Evolutionary conservation across 2,888 invertebrate species (phyloP).

Genomic region (Cryptus viduatorius): DNA sequence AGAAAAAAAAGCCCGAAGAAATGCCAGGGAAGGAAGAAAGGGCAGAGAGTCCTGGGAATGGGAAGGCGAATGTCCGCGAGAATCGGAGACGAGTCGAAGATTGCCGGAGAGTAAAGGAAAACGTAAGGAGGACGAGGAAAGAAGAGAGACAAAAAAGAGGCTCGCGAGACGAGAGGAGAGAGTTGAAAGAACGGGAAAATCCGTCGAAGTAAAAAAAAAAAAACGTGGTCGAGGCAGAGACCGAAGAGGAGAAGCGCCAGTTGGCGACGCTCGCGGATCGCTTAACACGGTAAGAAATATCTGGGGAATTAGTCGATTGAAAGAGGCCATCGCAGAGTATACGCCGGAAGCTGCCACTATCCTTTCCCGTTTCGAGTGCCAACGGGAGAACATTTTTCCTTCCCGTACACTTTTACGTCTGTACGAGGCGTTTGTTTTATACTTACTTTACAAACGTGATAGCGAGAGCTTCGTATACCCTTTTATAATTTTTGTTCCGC

Average conservation of each 20-base stretch:
- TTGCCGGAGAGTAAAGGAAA: slow-evolving; percentile 23
- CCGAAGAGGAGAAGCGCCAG: slow-evolving; percentile 46
- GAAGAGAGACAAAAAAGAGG: slow-evolving; percentile 20
- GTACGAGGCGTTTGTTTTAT: neutral
- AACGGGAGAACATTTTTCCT: slow-evolving; percentile 32
- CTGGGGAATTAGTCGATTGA: slow-evolving; percentile 74
- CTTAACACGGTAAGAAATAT: slow-evolving; percentile 67
- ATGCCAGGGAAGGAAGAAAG: slow-evolving; percentile 63
- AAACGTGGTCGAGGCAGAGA: slow-evolving; percentile 41
- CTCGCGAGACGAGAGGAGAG: slow-evolving; percentile 26
- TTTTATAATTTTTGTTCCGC: neutral
- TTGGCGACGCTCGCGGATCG: slow-evolving; percentile 62
- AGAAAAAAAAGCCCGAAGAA: slow-evolving; percentile 32
- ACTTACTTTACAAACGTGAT: neutral
- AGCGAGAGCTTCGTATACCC: neutral
- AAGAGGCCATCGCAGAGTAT: slow-evolving; percentile 60
- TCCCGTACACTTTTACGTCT: neutral
- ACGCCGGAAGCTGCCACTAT: slow-evolving; percentile 44
- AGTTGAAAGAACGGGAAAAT: slow-evolving; percentile 40
- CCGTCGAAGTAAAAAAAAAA: slow-evolving; percentile 17
- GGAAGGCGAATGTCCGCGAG: slow-evolving; percentile 47
- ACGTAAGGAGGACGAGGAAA: slow-evolving; percentile 1
- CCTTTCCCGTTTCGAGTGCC: slow-evolving; percentile 47
- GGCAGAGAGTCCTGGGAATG: slow-evolving; percentile 52
- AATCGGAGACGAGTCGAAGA: slow-evolving; percentile 23